phyloP scores from a whole-genome alignment of 2,888 invertebrate species.

The Drosophila silvestris region DNA sequence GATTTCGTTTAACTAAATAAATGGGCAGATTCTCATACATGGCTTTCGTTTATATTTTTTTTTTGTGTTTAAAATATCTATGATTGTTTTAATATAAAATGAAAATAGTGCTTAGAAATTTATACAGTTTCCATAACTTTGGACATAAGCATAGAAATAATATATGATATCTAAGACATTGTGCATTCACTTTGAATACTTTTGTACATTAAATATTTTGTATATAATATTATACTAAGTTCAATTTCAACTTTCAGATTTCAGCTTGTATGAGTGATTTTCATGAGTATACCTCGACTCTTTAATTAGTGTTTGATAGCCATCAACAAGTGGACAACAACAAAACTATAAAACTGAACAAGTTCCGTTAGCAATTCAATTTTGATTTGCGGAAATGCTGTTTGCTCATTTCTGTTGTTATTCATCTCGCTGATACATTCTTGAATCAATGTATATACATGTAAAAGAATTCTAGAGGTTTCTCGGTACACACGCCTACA shows the following conservation, averaged over 20 bases:
- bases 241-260: neutral
- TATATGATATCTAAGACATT: neutral
- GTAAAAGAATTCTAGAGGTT: conserved; percentile 11
- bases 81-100: neutral
- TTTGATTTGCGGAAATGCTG: neutral
- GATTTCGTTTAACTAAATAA: conserved; percentile 24
- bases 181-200: neutral
- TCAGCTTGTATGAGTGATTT: neutral
- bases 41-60: neutral
- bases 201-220: neutral
- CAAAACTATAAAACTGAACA: neutral
- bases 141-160: neutral
- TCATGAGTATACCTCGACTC: neutral
- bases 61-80: neutral
- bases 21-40: neutral
- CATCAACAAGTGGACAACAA: conserved; percentile 5
- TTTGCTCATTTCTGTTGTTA: conserved; percentile 14
- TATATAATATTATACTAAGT: neutral
- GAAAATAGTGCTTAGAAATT: neutral
- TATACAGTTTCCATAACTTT: neutral
- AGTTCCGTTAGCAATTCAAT: conserved; percentile 1
- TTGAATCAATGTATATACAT: conserved; percentile 6
- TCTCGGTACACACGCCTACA: conserved; percentile 41
- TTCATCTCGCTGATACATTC: conserved; percentile 32
- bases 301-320: neutral